Percentiles rank a stretch among this genome's conserved stretches.
Conservation (phyloP, 2,888 invertebrate genomes). For the Synergus gifuensis region DNA sequence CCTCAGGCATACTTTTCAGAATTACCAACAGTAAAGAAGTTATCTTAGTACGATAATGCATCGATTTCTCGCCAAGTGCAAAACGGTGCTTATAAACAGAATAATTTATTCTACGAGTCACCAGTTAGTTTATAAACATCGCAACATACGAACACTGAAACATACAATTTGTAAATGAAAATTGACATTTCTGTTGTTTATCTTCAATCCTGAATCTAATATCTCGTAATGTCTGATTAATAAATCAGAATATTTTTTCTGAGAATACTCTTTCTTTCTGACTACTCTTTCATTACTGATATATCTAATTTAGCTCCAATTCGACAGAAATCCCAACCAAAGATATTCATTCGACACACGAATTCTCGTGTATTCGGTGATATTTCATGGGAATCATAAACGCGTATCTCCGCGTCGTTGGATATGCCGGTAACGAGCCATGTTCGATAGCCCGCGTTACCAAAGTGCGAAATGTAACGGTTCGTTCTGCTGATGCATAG, state of each 20-base stretch:
- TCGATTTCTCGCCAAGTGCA: not conserved
- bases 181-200: not conserved
- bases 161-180: not conserved
- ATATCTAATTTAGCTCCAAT: slow-evolving; percentile 14
- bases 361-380: slow-evolving; percentile 23
- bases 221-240: too few relatives aligned
- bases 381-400: slow-evolving; percentile 50
- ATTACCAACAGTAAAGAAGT: slow-evolving; percentile 33
- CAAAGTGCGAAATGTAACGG: slow-evolving; percentile 58
- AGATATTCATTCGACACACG: slow-evolving; percentile 12
- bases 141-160: not conserved
- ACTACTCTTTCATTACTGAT: not conserved
- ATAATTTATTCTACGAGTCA: slow-evolving; percentile 24
- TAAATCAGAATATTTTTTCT: not conserved
- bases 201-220: too few relatives aligned
- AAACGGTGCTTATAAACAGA: slow-evolving; percentile 26
- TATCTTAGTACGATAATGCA: slow-evolving; percentile 21
- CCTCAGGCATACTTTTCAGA: slow-evolving; percentile 3
- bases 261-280: too few relatives aligned
- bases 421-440: slow-evolving; percentile 53
- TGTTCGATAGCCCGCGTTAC: slow-evolving; percentile 51
- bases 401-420: slow-evolving; percentile 50
- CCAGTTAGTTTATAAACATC: slow-evolving; percentile 15
- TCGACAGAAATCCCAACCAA: not conserved
- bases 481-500: slow-evolving; percentile 55